These are phyloP conservation scores for Rhinoderma darwinii DNA, from an alignment of 2,113 vertebrate genomes.

Conservation along the genomic window DNA sequence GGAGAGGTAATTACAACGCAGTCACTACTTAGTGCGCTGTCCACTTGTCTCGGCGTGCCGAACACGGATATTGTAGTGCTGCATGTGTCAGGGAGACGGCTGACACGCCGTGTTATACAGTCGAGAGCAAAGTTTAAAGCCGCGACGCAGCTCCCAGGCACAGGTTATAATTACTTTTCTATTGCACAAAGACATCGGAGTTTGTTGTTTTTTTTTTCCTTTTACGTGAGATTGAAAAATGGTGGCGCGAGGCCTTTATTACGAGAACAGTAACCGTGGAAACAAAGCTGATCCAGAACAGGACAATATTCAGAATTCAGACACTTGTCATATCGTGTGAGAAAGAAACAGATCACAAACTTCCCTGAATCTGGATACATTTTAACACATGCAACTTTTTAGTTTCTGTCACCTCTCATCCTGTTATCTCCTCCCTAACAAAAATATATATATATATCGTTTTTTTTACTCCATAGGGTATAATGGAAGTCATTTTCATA, in stretches of 20 bases:
- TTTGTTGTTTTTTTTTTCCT: neutral
- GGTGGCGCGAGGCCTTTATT: neutral
- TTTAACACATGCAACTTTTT: no score
- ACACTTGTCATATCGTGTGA: neutral
- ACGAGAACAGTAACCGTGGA: neutral
- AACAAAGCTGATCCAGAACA: neutral
- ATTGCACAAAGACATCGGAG: neutral
- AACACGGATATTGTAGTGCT: conserved; percentile 12
- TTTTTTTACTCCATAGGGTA: no score
- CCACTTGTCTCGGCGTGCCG: conserved; percentile 9
- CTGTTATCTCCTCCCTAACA: no score
- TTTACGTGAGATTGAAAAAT: neutral
- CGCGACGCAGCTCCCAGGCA: neutral
- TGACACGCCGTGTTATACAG: conserved; percentile 1
- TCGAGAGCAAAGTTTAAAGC: neutral
- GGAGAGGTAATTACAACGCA: conserved; percentile 36
- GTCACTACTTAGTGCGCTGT: conserved; percentile 21
- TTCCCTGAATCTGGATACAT: neutral
- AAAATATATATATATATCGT: no score
- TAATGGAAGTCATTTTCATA: no score
- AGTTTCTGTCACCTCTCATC: no score
- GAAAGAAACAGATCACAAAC: neutral
- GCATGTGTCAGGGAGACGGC: conserved; percentile 31
- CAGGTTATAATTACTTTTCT: conserved; percentile 38
- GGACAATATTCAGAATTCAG: neutral